Evolutionary conservation across 2,888 invertebrate genomes (phyloP).

Genomic region (Phyto melanocephala): DNA sequence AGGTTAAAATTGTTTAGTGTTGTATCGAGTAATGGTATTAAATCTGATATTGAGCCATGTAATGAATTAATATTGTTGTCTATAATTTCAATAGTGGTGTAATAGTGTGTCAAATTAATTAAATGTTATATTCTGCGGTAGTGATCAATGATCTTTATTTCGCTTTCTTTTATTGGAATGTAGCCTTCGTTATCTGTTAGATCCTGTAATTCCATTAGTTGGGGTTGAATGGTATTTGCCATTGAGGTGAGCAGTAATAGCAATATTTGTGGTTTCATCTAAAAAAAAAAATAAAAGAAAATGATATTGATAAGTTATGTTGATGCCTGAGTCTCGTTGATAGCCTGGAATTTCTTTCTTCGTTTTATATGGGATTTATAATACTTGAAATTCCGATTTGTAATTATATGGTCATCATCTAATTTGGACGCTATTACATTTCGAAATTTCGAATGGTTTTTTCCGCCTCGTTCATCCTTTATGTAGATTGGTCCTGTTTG

Average conservation of each 20-base stretch:
- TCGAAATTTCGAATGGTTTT: too few species aligned
- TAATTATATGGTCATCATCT: slow-evolving; percentile 14
- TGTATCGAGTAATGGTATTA: neutral
- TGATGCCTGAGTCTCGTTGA: too few species aligned
- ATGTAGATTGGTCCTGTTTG: slow-evolving; percentile 12
- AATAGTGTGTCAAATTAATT: slow-evolving; percentile 3
- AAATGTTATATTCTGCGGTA: neutral
- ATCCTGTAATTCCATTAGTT: neutral
- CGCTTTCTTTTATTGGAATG: too few species aligned
- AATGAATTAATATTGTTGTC: too few species aligned
- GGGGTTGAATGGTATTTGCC: too few species aligned
- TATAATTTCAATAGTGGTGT: slow-evolving; percentile 1
- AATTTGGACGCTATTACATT: neutral
- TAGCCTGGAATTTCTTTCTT: slow-evolving; percentile 3
- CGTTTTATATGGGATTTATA: slow-evolving; percentile 16
- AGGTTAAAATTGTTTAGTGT: too few species aligned
- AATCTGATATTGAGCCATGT: neutral
- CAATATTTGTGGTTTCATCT: too few species aligned
- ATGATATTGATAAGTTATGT: too few species aligned
- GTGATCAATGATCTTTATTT: slow-evolving; percentile 15
- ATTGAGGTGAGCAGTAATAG: too few species aligned
- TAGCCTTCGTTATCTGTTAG: too few species aligned
- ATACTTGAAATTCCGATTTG: neutral
- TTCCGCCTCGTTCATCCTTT: slow-evolving; percentile 5
- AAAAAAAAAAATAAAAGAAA: too few species aligned